Conservation (phyloP, 2,113 vertebrate species). For the Ursus arctos region DNA sequence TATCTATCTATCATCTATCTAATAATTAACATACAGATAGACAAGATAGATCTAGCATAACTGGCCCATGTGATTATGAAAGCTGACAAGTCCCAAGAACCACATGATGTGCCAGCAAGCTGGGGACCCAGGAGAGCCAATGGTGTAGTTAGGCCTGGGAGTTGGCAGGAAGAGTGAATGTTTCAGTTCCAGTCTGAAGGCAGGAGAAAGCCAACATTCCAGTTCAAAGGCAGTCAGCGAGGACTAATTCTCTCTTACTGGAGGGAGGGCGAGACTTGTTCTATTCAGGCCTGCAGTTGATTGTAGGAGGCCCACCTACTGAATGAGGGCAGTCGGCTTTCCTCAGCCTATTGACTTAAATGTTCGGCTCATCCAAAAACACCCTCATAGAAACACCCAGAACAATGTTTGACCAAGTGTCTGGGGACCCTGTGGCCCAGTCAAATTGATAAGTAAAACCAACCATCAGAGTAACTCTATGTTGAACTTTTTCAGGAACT, state of each 20-base stretch:
- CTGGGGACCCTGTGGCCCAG: not conserved
- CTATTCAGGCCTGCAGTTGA: not conserved
- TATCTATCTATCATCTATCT: not conserved
- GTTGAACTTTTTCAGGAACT: not conserved
- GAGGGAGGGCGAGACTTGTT: not conserved
- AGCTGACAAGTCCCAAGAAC: not conserved
- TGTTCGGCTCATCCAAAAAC: not conserved
- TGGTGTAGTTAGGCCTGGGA: not conserved
- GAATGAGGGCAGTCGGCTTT: not conserved
- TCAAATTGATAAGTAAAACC: not conserved
- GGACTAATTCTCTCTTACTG: not conserved
- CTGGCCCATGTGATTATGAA: not conserved
- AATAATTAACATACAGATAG: not conserved
- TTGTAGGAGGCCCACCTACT: not conserved
- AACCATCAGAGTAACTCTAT: not conserved
- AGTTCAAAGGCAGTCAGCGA: not conserved
- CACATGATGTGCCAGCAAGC: not conserved
- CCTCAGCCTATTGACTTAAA: not conserved
- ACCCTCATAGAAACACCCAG: not conserved
- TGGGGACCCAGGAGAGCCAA: not conserved
- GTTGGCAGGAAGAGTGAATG: not conserved
- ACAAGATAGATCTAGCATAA: not conserved
- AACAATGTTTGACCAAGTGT: not conserved
- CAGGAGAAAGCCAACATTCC: not conserved
- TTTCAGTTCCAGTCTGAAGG: not conserved